Evolutionary conservation across 2,888 invertebrate genomes (phyloP), one percentile per base, ranked within the genome.

Genomic region (Ectobius pallidus): DNA sequence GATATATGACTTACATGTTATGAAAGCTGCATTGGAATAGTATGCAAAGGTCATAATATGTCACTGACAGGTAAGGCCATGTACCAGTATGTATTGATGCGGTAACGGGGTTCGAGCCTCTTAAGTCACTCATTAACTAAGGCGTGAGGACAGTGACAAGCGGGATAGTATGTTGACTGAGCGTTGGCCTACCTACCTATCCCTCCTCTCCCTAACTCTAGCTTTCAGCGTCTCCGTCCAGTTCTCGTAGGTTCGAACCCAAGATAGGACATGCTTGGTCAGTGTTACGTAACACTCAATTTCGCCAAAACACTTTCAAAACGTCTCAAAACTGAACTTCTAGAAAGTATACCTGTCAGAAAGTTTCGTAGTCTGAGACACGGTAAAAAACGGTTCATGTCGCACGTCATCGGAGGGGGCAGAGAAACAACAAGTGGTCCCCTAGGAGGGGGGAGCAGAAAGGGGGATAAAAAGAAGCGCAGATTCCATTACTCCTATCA

Each of bases 241-340:
- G 58, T 58, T 58, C 58, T 58, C 58, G 27, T 25, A 58, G 58
- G 58, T 58, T 58, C 58, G 58, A 58, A 58, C n/a, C 58, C 58
- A 58, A 58, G 58, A 58, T 58, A 22, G 58, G 58, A 58, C 58
- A 58, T 58, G 58, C 58, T 58, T 58, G 58, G 58, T 14, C 55
- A 58, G 58, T 58, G 58, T 58, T n/a, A 25, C 30, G 16, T 11
- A 30, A 9, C 25, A 25, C 20, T 52, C 4, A 22, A 22, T 52
- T 9, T 25, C n/a, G n/a, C n/a, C n/a, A n/a, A n/a, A n/a, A n/a
- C n/a, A n/a, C n/a, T n/a, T n/a, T n/a, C n/a, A n/a, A n/a, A n/a
- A n/a, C n/a, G n/a, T n/a, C n/a, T n/a, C n/a, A n/a, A n/a, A n/a
- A n/a, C n/a, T n/a, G n/a, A n/a, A n/a, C n/a, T n/a, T n/a, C n/a